Evolutionary conservation across 2,888 invertebrate species (phyloP).

Genomic region (Loripinus fragilis): DNA sequence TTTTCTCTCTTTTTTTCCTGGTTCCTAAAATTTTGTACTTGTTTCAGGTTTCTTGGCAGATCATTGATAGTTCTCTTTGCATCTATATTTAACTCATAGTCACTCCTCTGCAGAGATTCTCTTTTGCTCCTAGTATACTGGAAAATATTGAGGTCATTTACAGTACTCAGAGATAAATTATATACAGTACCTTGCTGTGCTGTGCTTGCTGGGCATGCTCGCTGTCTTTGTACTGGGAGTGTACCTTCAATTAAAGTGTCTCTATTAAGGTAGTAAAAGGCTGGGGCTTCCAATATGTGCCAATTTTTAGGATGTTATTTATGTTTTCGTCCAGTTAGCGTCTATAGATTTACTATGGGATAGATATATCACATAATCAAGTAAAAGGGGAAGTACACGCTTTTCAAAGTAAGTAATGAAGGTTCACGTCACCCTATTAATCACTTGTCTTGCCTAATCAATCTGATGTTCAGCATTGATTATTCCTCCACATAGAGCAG

Average conservation of each 20-base stretch:
- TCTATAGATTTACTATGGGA: neutral
- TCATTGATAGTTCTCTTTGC: constrained; percentile 4
- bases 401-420: constrained; percentile 17
- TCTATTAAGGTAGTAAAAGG: constrained; percentile 26
- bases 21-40: constrained; percentile 29
- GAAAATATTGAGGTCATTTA: no score
- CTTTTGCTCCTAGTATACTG: no score
- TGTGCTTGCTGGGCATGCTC: constrained; percentile 27
- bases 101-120: no score
- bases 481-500: constrained; percentile 23
- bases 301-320: constrained; percentile 29
- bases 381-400: neutral
- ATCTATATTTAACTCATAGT: constrained; percentile 19
- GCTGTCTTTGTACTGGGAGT: constrained; percentile 33
- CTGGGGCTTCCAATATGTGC: neutral
- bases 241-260: constrained; percentile 9
- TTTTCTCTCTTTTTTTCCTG: neutral
- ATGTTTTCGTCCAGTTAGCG: neutral
- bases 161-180: no score
- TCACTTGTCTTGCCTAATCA: neutral
- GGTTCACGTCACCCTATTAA: neutral
- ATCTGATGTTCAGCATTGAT: no score
- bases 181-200: no score
- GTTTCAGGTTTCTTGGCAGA: constrained; percentile 28
- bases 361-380: neutral